A percentile compares a stretch with the other conserved stretches of the same genome.
Evolutionary conservation across 1,140 invertebrate species (phyloP).

Genomic region (Trichonephila clavipes): DNA sequence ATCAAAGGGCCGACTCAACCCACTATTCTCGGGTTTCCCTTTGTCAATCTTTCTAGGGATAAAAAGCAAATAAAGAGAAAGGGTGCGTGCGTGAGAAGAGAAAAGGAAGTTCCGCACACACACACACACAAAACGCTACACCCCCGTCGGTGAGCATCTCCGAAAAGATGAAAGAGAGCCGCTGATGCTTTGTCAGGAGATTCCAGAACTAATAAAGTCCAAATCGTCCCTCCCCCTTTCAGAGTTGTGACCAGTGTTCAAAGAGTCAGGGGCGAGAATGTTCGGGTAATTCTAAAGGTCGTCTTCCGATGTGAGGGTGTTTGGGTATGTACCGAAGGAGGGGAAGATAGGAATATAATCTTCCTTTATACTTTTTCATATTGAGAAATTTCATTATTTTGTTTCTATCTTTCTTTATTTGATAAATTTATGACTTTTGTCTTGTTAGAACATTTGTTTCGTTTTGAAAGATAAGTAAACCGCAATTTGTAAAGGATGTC

Average conservation of each 20-base stretch:
- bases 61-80: conserved; percentile 30
- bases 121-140: conserved; percentile 30
- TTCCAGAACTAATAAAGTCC: conserved; percentile 60
- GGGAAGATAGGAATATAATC: too few relatives aligned
- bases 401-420: too few relatives aligned
- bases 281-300: too few relatives aligned
- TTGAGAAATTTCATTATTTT: too few relatives aligned
- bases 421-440: too few relatives aligned
- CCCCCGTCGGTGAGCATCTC: not conserved
- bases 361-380: too few relatives aligned
- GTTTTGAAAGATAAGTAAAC: too few relatives aligned
- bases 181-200: not conserved
- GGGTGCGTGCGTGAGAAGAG: not conserved
- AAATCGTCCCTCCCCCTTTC: not conserved
- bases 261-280: not conserved
- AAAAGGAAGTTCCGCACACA: conserved; percentile 21
- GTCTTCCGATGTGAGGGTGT: too few relatives aligned
- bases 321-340: too few relatives aligned
- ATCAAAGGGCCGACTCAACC: not conserved
- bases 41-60: not conserved
- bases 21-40: not conserved
- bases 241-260: conserved; percentile 27
- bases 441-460: too few relatives aligned
- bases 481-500: too few relatives aligned
- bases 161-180: conserved; percentile 25